phyloP scores from a whole-genome alignment of 2,888 invertebrate genomes.

The Plagodis pulveraria region DNA sequence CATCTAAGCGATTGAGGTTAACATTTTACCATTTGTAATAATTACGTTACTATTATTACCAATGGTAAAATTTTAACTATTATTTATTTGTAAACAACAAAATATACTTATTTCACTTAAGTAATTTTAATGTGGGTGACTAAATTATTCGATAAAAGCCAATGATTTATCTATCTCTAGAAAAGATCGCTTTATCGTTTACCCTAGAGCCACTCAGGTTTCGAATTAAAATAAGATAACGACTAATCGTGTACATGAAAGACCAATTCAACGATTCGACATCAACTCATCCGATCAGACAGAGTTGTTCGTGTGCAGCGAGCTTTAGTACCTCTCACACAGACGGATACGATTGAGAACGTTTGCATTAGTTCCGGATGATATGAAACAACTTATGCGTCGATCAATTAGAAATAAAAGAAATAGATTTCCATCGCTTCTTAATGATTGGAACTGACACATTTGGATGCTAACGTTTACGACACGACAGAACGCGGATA shows the following conservation, averaged over 20 bases:
- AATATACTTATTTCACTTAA: no score
- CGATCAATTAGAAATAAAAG: constrained; percentile 8
- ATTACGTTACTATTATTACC: no score
- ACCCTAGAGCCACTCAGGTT: background rate
- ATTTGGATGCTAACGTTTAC: constrained; percentile 1
- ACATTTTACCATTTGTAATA: no score
- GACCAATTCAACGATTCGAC: constrained; percentile 16
- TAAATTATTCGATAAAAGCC: no score
- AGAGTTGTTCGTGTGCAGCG: constrained; percentile 23
- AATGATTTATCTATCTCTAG: no score
- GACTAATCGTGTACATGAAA: constrained; percentile 11
- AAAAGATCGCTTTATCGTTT: background rate
- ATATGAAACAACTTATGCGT: constrained; percentile 26
- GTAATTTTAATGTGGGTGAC: no score
- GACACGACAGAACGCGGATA: constrained; percentile 5
- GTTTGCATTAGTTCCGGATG: constrained; percentile 47
- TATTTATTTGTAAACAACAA: no score
- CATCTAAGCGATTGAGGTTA: no score
- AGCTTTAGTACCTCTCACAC: constrained; percentile 21
- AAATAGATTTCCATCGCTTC: constrained; percentile 4
- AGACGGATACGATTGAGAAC: constrained; percentile 34
- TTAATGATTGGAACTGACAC: constrained; percentile 11
- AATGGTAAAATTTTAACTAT: no score
- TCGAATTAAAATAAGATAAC: background rate
- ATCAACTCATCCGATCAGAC: constrained; percentile 18